Conservation (phyloP, 2,797 vertebrate genomes). For the Rhodeus uyekii region DNA sequence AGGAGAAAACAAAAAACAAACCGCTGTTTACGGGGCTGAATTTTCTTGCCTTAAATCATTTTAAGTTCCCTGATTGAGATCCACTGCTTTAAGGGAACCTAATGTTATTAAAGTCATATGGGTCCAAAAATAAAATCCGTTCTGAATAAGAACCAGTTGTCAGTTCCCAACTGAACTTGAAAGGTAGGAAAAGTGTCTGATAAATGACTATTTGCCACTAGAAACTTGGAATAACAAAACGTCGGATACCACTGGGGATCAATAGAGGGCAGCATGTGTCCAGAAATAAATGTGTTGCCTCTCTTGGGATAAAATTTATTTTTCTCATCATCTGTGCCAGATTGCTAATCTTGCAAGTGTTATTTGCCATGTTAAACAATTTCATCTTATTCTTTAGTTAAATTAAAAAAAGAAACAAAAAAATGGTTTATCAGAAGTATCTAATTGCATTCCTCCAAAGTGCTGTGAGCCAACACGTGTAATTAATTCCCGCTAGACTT, state of each 20-base stretch:
- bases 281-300: slow-evolving; percentile 17
- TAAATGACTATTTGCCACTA: neutral
- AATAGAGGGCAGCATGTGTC: slow-evolving; percentile 68
- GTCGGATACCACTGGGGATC: slow-evolving; percentile 37
- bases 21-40: neutral
- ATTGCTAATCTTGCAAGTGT: neutral
- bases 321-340: neutral
- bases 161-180: neutral
- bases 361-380: neutral
- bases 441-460: neutral
- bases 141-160: neutral
- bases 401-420: neutral
- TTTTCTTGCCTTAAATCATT: neutral
- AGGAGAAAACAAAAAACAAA: neutral
- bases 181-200: neutral
- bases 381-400: neutral
- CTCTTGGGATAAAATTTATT: neutral
- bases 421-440: neutral
- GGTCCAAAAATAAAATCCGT: neutral
- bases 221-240: neutral
- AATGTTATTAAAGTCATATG: neutral
- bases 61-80: neutral
- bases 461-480: neutral
- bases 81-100: neutral
- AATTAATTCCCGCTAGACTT: neutral